phyloP scores from a whole-genome alignment of 1,140 invertebrate species.

The Phthorimaea operculella region DNA sequence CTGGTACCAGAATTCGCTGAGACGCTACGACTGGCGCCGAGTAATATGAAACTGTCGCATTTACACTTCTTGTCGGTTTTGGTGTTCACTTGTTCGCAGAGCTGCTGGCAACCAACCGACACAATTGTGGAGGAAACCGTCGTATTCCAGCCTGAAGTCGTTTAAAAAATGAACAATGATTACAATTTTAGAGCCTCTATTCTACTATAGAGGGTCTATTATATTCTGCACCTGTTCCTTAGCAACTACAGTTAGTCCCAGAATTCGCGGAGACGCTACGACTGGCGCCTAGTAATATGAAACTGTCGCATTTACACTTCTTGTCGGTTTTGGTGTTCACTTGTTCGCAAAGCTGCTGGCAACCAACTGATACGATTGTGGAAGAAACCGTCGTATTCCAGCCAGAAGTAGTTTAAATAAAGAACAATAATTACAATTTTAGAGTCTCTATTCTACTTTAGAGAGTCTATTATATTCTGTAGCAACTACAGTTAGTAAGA shows the following conservation, averaged over 20 bases:
- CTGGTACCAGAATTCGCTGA: constrained; percentile 82
- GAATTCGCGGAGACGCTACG: background rate
- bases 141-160: constrained; percentile 78
- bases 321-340: constrained; percentile 77
- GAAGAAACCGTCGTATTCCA: constrained; percentile 82
- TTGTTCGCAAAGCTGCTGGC: constrained; percentile 87
- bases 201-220: background rate
- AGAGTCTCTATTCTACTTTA: too few species aligned
- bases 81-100: constrained; percentile 82
- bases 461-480: too few species aligned
- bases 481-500: constrained; percentile 83
- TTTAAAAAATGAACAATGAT: constrained; percentile 20
- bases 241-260: background rate
- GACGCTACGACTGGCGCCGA: constrained; percentile 70
- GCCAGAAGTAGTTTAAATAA: constrained; percentile 71
- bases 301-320: background rate
- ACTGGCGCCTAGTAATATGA: background rate
- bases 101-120: constrained; percentile 82
- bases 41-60: constrained; percentile 56
- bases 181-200: background rate
- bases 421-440: too few species aligned
- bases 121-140: constrained; percentile 76
- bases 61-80: constrained; percentile 86
- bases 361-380: constrained; percentile 72
- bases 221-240: background rate